Percentiles rank a stretch among this genome's conserved stretches.
Evolutionary conservation across 2,797 vertebrate species (phyloP).

Genomic region (Pogoniulus pusillus): DNA sequence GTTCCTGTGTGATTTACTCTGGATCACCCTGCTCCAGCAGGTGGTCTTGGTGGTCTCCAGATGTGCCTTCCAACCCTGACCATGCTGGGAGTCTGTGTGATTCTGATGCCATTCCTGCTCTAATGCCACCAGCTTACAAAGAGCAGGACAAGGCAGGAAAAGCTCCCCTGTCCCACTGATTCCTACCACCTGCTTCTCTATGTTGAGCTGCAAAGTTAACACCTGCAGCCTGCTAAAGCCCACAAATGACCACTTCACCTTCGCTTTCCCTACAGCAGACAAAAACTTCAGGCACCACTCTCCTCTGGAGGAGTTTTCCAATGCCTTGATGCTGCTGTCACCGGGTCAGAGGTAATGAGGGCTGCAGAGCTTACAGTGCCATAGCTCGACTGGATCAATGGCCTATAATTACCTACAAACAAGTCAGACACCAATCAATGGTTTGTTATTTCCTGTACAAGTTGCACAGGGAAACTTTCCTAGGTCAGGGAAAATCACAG

Average conservation of each 20-base stretch:
- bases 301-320: constrained; percentile 58
- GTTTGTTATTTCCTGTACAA: constrained; percentile 74
- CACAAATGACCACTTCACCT: constrained; percentile 42
- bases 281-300: constrained; percentile 44
- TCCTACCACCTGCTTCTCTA: background rate
- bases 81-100: too few relatives aligned
- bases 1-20: too few relatives aligned
- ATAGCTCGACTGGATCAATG: constrained; percentile 74
- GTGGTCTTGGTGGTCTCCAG: too few relatives aligned
- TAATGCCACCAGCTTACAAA: constrained; percentile 25
- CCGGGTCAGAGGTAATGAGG: constrained; percentile 73
- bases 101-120: constrained; percentile 60
- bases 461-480: constrained; percentile 72
- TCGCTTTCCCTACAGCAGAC: constrained; percentile 40
- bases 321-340: constrained; percentile 44
- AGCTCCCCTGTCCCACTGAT: constrained; percentile 8
- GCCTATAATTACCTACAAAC: constrained; percentile 80
- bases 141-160: constrained; percentile 21
- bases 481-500: constrained; percentile 64
- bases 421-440: constrained; percentile 80
- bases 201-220: background rate
- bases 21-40: too few relatives aligned
- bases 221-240: background rate
- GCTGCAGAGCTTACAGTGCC: constrained; percentile 51
- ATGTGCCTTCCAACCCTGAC: too few relatives aligned